phyloP scores from a whole-genome alignment of 2,113 vertebrate species.

The Mystacornis crossleyi region DNA sequence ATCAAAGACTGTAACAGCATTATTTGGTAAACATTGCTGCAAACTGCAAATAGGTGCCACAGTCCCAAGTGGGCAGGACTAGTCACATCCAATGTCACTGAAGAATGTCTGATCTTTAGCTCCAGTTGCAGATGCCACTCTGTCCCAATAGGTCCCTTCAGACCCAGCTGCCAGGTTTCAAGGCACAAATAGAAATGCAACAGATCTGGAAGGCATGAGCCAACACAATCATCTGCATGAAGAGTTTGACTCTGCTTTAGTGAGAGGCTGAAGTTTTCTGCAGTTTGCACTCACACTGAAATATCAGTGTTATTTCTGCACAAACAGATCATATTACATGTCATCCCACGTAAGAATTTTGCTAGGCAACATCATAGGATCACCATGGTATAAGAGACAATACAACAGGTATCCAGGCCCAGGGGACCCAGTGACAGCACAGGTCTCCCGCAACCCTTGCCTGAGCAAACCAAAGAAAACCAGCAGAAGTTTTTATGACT shows the following conservation, averaged over 20 bases:
- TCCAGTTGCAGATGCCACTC: background rate
- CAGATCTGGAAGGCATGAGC: background rate
- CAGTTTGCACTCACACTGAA: background rate
- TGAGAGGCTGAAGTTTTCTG: background rate
- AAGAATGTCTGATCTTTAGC: background rate
- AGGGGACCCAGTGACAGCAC: background rate
- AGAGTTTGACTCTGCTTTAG: background rate
- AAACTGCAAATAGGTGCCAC: background rate
- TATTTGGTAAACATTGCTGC: background rate
- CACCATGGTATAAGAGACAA: background rate
- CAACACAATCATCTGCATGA: background rate
- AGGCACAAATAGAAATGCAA: too few relatives aligned
- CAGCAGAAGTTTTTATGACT: background rate
- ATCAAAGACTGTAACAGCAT: background rate
- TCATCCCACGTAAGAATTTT: background rate
- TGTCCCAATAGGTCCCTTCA: background rate
- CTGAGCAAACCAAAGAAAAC: background rate
- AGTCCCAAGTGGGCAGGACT: background rate
- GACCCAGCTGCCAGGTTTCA: background rate
- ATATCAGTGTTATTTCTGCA: background rate
- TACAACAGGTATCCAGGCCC: background rate
- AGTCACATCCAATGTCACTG: background rate
- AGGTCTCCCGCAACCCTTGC: accelerated
- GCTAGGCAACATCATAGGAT: background rate
- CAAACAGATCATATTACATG: background rate